Evolutionary conservation across 2,797 vertebrate genomes (phyloP).

Genomic region (Chelon labrosus): DNA sequence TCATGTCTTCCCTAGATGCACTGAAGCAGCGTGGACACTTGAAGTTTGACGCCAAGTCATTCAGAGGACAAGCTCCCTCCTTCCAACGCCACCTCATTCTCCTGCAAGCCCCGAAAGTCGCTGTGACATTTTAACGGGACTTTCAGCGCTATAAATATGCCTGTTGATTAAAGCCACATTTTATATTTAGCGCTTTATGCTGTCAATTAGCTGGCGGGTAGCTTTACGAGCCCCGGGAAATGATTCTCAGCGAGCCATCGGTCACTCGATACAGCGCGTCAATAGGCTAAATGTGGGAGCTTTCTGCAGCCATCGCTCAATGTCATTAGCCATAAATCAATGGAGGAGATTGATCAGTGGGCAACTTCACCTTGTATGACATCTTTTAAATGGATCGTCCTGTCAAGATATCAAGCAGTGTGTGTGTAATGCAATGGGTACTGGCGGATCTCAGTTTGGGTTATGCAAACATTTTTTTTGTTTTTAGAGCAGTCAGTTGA

Average conservation of each 20-base stretch:
- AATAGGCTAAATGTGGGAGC: slow-evolving; percentile 61
- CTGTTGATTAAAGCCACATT: slow-evolving; percentile 16
- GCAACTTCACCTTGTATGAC: slow-evolving; percentile 58
- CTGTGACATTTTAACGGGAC: slow-evolving; percentile 26
- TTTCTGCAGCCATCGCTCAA: slow-evolving; percentile 53
- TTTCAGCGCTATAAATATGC: slow-evolving; percentile 31
- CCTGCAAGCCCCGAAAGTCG: neutral
- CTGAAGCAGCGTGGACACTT: neutral
- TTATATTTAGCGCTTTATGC: slow-evolving; percentile 33
- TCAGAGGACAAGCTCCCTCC: neutral
- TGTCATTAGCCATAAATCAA: slow-evolving; percentile 60
- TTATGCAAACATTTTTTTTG: slow-evolving; percentile 28
- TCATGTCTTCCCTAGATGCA: neutral
- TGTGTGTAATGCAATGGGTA: slow-evolving; percentile 4
- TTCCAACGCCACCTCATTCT: neutral
- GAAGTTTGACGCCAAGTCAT: neutral
- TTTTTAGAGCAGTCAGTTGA: neutral
- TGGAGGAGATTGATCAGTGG: slow-evolving; percentile 53
- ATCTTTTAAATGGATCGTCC: slow-evolving; percentile 60
- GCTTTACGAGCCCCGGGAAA: slow-evolving; percentile 25
- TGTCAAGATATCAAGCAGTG: slow-evolving; percentile 45
- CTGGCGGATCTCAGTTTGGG: slow-evolving; percentile 15
- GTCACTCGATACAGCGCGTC: slow-evolving; percentile 51
- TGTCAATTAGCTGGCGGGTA: slow-evolving; percentile 41
- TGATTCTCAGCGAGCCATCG: slow-evolving; percentile 24